Evolutionary conservation across 2,113 vertebrate genomes (phyloP).

Genomic region (Ptilorrhoa leucosticta): DNA sequence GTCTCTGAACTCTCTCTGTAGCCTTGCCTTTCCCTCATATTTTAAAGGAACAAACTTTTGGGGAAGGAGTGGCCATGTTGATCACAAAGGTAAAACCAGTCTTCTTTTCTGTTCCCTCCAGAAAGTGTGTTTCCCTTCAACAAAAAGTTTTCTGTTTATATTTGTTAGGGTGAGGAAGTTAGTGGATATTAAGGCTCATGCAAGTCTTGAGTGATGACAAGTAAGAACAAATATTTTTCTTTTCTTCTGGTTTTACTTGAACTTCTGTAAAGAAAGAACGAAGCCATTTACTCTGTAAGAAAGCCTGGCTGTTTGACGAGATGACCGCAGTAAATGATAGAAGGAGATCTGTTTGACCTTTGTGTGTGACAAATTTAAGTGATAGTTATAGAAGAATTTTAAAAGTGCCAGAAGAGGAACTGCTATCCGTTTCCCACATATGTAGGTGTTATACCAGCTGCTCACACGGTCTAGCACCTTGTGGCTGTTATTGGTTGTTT

Average conservation of each 20-base stretch:
- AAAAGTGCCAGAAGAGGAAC: background rate
- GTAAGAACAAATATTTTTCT: background rate
- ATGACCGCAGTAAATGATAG: background rate
- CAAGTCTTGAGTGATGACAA: background rate
- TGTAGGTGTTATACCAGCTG: background rate
- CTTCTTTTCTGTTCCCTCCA: background rate
- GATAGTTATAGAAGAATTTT: background rate
- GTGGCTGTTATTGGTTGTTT: background rate
- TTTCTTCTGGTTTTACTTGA: background rate
- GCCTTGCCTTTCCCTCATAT: background rate
- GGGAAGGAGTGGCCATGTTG: background rate
- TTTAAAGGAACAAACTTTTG: background rate
- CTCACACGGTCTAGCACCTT: background rate
- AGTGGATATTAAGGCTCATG: background rate
- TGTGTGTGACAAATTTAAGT: background rate
- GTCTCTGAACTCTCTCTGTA: background rate
- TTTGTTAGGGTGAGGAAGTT: background rate
- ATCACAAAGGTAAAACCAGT: background rate
- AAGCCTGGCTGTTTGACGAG: background rate
- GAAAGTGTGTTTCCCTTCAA: background rate
- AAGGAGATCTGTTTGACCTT: background rate
- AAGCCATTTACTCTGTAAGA: background rate
- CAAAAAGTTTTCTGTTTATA: background rate
- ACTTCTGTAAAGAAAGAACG: background rate
- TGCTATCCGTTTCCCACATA: background rate